These are phyloP conservation scores for Tangara arthus DNA, from an alignment of 2,797 vertebrate genomes.

Conservation along the genomic window DNA sequence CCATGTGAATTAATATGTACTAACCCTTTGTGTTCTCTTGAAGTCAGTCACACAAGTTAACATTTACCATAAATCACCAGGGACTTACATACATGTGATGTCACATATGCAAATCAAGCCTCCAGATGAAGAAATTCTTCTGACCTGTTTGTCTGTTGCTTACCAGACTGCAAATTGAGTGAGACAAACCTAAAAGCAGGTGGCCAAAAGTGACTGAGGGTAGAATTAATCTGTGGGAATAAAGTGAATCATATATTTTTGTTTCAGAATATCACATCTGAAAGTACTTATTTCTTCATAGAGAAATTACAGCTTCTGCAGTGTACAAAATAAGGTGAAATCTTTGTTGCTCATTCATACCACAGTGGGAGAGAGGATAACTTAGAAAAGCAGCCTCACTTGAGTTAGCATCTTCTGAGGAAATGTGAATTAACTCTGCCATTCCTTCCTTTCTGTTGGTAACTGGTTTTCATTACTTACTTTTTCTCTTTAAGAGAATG, in stretches of 20 bases:
- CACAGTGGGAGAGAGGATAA: background rate
- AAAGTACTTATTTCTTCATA: background rate
- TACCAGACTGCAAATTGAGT: background rate
- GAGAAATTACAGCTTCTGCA: background rate
- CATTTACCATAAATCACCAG: background rate
- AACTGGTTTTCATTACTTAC: background rate
- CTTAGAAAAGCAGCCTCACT: background rate
- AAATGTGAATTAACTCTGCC: background rate
- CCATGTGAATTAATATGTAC: background rate
- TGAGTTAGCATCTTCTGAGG: background rate
- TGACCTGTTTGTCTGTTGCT: background rate
- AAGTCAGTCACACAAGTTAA: background rate
- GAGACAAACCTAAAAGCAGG: background rate
- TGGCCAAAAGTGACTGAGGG: background rate
- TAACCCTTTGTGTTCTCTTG: background rate
- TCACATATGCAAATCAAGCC: background rate
- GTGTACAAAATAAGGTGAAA: background rate
- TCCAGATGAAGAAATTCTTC: background rate
- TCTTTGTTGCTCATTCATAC: background rate
- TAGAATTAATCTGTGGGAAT: background rate
- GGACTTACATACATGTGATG: background rate
- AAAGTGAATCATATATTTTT: background rate
- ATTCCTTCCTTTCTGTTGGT: background rate
- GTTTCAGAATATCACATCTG: background rate
- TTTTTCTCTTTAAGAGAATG: constrained; percentile 82